Evolutionary conservation across 2,113 vertebrate genomes (phyloP).

Genomic region (Australoheros scitulus): DNA sequence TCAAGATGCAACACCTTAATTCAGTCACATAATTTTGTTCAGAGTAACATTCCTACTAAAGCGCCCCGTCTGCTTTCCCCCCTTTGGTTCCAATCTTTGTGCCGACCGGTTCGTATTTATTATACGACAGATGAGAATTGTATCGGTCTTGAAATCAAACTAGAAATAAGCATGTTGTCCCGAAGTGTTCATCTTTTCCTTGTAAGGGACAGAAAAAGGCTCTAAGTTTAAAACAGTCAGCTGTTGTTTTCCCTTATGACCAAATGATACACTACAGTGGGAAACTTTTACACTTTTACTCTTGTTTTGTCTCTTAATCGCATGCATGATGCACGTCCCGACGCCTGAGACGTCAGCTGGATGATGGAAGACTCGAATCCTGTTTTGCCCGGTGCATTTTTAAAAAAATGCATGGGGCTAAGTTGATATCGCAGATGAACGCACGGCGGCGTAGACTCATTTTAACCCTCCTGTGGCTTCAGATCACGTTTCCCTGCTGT

Average conservation of each 20-base stretch:
- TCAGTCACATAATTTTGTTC: background rate
- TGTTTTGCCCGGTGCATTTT: conserved; percentile 25
- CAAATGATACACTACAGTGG: conserved; percentile 57
- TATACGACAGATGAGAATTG: background rate
- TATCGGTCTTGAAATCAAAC: background rate
- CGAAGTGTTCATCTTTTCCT: background rate
- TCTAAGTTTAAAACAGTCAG: conserved; percentile 18
- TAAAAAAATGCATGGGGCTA: conserved; percentile 10
- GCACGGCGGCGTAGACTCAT: conserved; percentile 23
- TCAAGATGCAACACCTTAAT: background rate
- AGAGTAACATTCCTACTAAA: background rate
- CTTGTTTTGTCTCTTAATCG: conserved; percentile 19
- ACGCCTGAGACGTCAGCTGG: conserved; percentile 7
- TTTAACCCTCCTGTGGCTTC: conserved; percentile 52
- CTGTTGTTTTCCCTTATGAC: conserved; percentile 25
- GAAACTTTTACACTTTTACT: conserved; percentile 15
- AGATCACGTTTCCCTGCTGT: conserved; percentile 62
- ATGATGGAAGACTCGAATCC: conserved; percentile 17
- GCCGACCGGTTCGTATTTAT: background rate
- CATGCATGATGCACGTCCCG: conserved; percentile 23
- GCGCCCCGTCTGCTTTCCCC: background rate
- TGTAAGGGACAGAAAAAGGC: background rate
- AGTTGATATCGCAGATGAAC: conserved; percentile 15
- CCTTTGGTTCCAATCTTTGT: conserved; percentile 9
- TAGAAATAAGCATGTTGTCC: background rate